Conservation (phyloP, 2,797 vertebrate species). For the Glyptemys insculpta region DNA sequence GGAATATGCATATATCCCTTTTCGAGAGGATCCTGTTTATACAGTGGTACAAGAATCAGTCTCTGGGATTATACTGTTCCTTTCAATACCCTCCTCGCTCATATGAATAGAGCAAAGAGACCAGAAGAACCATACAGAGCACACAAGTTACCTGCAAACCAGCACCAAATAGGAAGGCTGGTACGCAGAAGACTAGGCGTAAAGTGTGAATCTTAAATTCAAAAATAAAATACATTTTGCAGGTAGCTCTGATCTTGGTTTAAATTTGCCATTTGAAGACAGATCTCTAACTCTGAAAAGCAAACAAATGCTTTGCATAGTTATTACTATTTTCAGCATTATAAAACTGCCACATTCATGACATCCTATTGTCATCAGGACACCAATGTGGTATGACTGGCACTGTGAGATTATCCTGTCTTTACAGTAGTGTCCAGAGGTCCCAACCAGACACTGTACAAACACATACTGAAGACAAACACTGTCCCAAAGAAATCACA, state of each 20-base stretch:
- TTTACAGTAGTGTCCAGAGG: background rate
- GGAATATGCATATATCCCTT: background rate
- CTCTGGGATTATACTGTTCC: background rate
- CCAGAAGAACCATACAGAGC: background rate
- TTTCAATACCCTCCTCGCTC: background rate
- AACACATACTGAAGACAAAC: accelerated
- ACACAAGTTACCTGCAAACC: background rate
- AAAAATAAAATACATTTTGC: background rate
- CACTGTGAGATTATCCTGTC: background rate
- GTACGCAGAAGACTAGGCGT: background rate
- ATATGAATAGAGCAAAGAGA: background rate
- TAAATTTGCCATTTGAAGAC: background rate
- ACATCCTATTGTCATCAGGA: background rate
- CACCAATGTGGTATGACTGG: background rate
- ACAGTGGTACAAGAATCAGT: background rate
- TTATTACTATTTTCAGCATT: background rate
- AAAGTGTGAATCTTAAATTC: background rate
- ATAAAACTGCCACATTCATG: accelerated
- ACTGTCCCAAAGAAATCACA: background rate
- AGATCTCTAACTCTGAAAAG: background rate
- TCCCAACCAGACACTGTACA: accelerated
- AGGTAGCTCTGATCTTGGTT: background rate
- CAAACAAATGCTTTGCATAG: background rate
- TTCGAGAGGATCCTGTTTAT: background rate
- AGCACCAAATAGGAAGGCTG: background rate